Evolutionary conservation across 2,888 invertebrate species (phyloP).

Genomic region (Chrysina gloriosa): DNA sequence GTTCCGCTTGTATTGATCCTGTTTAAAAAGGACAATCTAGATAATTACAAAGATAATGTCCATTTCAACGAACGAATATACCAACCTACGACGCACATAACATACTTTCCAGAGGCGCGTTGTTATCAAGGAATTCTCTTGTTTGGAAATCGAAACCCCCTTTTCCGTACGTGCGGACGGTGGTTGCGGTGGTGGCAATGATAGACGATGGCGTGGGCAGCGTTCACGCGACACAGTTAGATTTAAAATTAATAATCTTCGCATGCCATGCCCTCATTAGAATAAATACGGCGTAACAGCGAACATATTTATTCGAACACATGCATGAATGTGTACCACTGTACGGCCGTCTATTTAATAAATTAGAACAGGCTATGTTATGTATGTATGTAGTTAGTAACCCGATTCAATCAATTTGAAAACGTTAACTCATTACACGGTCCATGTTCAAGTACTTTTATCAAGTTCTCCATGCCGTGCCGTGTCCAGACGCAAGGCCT

Average conservation of each 20-base stretch:
- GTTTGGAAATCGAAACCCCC: slow-evolving; percentile 5
- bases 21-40: slow-evolving; percentile 12
- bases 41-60: slow-evolving; percentile 6
- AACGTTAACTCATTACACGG: slow-evolving; percentile 32
- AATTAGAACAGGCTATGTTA: slow-evolving; percentile 14
- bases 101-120: not conserved
- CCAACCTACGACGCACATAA: not conserved
- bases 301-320: slow-evolving; percentile 12
- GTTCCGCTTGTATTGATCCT: not conserved
- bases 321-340: no score
- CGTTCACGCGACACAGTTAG: slow-evolving; percentile 28
- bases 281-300: slow-evolving; percentile 28
- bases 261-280: slow-evolving; percentile 33
- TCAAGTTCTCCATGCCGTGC: not conserved
- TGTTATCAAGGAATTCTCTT: not conserved
- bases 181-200: not conserved
- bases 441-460: slow-evolving; percentile 25
- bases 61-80: not conserved
- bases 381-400: slow-evolving; percentile 17
- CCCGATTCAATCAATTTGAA: slow-evolving; percentile 30
- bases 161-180: not conserved
- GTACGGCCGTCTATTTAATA: slow-evolving; percentile 15
- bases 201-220: slow-evolving; percentile 3
- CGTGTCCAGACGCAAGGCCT: not conserved
- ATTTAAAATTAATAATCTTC: slow-evolving; percentile 38